phyloP scores from a whole-genome alignment of 2,797 vertebrate genomes.

The Cirrhinus mrigala region DNA sequence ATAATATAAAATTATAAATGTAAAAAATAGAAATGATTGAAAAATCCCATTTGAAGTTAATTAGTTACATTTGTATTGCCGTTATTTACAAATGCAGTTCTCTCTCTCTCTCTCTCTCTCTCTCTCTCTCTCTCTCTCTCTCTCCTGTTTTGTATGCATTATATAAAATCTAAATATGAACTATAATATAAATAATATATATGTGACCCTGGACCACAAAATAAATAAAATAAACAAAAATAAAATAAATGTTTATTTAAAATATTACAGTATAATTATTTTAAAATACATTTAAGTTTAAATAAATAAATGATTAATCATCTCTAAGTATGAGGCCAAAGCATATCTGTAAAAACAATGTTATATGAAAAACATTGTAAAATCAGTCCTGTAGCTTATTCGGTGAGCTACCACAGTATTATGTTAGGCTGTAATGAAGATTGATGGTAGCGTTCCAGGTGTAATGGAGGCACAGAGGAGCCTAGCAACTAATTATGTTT shows the following conservation, averaged over 20 bases:
- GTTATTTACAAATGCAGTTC: neutral
- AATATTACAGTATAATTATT: neutral
- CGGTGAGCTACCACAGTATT: neutral
- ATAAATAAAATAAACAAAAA: too few species aligned
- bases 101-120: neutral
- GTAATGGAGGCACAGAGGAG: constrained; percentile 43
- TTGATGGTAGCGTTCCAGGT: constrained; percentile 58
- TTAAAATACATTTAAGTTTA: neutral
- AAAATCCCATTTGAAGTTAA: neutral
- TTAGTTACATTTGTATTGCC: neutral
- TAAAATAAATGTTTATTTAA: neutral
- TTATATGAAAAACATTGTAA: neutral
- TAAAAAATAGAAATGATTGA: too few species aligned
- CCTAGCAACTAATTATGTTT: constrained; percentile 56
- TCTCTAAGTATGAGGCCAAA: neutral
- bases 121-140: too few species aligned
- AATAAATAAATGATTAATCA: neutral
- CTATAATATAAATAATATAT: neutral
- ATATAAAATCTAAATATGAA: too few species aligned
- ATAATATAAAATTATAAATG: neutral
- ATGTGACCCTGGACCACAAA: neutral
- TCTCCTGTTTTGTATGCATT: too few species aligned
- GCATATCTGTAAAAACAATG: neutral
- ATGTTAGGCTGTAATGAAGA: constrained; percentile 50
- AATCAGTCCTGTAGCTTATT: constrained; percentile 7